phyloP scores from a whole-genome alignment of 2,113 vertebrate species.

The Phyllopteryx taeniolatus region DNA sequence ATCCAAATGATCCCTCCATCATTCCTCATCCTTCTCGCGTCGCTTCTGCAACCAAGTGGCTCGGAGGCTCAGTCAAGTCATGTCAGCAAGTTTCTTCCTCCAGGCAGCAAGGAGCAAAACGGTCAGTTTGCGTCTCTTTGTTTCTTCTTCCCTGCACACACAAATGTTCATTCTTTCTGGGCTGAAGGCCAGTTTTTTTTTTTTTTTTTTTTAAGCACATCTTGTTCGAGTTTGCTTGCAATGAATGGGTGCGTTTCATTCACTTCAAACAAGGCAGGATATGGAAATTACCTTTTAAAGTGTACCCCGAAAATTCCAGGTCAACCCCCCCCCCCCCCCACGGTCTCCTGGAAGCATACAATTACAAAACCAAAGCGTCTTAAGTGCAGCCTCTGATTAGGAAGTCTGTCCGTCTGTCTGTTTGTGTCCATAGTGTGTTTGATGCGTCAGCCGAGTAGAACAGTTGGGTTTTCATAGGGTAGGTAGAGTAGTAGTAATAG shows the following conservation, averaged over 20 bases:
- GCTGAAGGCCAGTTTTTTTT: conserved; percentile 1
- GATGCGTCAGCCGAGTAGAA: background rate
- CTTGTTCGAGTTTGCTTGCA: conserved; percentile 50
- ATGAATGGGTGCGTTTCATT: conserved; percentile 79
- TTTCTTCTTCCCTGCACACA: background rate
- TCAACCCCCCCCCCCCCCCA: conserved; percentile 80
- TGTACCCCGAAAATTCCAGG: conserved; percentile 81
- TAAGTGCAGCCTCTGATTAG: background rate
- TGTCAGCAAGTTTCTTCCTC: conserved; percentile 83
- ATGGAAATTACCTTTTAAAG: conserved; percentile 87
- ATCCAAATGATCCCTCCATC: conserved; percentile 96
- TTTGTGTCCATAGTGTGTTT: background rate
- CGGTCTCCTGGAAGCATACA: conserved; percentile 49
- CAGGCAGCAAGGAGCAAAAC: conserved; percentile 89
- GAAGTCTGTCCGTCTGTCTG: background rate
- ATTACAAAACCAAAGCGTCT: conserved; percentile 82
- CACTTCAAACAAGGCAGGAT: conserved; percentile 73
- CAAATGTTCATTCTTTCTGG: conserved; percentile 25
- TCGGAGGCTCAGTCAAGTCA: conserved; percentile 85
- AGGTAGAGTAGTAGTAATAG: background rate
- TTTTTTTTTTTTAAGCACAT: conserved; percentile 26
- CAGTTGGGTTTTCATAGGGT: background rate
- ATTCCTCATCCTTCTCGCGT: conserved; percentile 82
- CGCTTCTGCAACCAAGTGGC: conserved; percentile 83
- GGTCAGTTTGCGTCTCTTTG: conserved; percentile 69